Evolutionary conservation across 1,140 invertebrate genomes (phyloP).

Genomic region (Penaeus chinensis): DNA sequence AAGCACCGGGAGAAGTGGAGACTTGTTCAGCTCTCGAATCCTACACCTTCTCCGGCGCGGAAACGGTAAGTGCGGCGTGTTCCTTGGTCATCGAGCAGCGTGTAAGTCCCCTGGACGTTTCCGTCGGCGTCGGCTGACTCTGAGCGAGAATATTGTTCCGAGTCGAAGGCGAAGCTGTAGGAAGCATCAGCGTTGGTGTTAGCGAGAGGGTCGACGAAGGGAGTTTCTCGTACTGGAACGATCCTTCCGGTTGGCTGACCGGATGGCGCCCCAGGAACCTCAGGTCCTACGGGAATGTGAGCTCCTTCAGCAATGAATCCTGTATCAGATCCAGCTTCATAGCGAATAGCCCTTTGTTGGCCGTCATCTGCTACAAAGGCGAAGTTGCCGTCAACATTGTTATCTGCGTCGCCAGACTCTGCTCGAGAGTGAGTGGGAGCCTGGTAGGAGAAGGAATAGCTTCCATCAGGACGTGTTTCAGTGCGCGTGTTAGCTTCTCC

Average conservation of each 20-base stretch:
- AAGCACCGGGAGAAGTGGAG: conserved; percentile 32
- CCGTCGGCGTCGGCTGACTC: conserved; percentile 65
- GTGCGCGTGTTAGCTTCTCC: conserved; percentile 57
- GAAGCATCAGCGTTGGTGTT: conserved; percentile 58
- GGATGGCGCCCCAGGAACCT: conserved; percentile 58
- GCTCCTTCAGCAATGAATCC: conserved; percentile 62
- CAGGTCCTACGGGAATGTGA: conserved; percentile 61
- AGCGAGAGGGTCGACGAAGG: conserved; percentile 60
- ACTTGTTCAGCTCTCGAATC: conserved; percentile 62
- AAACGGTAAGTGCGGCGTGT: conserved; percentile 55
- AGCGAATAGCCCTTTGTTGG: conserved; percentile 45
- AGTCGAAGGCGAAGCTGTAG: conserved; percentile 65
- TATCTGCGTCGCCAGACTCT: conserved; percentile 53
- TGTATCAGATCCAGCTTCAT: conserved; percentile 61
- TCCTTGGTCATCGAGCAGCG: conserved; percentile 65
- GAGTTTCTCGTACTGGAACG: conserved; percentile 51
- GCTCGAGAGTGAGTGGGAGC: conserved; percentile 57
- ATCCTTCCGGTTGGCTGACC: conserved; percentile 60
- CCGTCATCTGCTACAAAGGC: conserved; percentile 60
- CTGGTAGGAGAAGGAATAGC: conserved; percentile 61
- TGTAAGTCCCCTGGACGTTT: conserved; percentile 66
- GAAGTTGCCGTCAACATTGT: conserved; percentile 59
- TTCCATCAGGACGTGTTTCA: conserved; percentile 48
- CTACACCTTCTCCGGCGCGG: conserved; percentile 58
- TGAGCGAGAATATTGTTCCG: conserved; percentile 63